Evolutionary conservation across 2,113 vertebrate species (phyloP).

Genomic region (Nibea albiflora): DNA sequence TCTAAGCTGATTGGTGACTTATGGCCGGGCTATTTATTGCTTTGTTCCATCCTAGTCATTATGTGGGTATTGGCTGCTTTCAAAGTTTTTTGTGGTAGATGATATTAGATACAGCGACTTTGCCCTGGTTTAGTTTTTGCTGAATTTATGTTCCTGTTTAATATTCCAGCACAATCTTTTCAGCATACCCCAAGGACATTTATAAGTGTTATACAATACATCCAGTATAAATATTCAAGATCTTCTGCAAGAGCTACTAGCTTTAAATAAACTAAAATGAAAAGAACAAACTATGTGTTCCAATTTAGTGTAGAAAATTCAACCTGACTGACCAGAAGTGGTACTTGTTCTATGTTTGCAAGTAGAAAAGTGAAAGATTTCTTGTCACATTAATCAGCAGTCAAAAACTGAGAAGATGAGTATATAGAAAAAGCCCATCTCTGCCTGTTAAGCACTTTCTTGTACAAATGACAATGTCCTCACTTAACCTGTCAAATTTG

Average conservation of each 20-base stretch:
- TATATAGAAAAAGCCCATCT: background rate
- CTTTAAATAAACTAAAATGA: constrained; percentile 38
- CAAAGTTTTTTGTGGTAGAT: constrained; percentile 8
- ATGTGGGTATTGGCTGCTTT: background rate
- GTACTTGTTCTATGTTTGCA: background rate
- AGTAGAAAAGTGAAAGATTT: constrained; percentile 9
- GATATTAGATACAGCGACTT: constrained; percentile 11
- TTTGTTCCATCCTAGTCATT: background rate
- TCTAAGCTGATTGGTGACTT: background rate
- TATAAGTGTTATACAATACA: constrained; percentile 20
- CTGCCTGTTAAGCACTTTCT: background rate
- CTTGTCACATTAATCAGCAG: constrained; percentile 2
- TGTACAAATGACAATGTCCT: background rate
- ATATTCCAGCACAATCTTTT: constrained; percentile 30
- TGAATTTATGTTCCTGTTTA: constrained; percentile 47
- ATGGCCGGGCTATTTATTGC: background rate
- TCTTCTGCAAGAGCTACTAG: background rate
- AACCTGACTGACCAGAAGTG: background rate
- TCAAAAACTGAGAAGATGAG: background rate
- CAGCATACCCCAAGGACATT: constrained; percentile 28
- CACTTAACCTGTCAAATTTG: background rate
- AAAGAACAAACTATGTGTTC: background rate
- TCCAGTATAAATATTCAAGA: constrained; percentile 29
- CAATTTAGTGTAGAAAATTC: background rate
- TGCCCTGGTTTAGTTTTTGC: constrained; percentile 40